Percentiles rank a stretch among this genome's conserved stretches.
phyloP scores from a whole-genome alignment of 2,113 vertebrate species.

The Cygnus atratus region DNA sequence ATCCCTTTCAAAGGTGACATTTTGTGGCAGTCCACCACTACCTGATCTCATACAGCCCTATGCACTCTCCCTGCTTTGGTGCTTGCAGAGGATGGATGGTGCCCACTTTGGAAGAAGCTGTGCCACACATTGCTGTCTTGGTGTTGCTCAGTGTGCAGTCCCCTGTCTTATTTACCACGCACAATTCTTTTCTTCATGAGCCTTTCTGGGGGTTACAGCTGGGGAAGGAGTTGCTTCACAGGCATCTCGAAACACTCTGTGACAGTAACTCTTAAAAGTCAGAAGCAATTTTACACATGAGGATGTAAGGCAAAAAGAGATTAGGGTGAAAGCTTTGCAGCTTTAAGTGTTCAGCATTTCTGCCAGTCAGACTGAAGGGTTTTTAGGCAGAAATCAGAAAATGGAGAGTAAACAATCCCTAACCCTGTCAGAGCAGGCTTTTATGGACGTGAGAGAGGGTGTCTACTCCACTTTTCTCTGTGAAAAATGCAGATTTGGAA shows the following conservation, averaged over 20 bases:
- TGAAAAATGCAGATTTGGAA: neutral
- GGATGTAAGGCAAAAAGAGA: neutral
- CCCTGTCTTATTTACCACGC: accelerated
- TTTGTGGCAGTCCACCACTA: accelerated
- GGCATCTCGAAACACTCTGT: neutral
- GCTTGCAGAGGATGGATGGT: accelerated
- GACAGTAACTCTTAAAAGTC: neutral
- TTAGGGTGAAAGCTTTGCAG: neutral
- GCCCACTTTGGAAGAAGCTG: neutral
- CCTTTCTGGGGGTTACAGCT: accelerated
- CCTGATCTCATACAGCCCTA: neutral
- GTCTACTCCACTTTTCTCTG: neutral
- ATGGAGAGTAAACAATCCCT: neutral
- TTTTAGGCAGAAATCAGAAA: neutral
- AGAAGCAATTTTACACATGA: neutral
- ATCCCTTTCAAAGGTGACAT: neutral
- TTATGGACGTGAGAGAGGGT: neutral
- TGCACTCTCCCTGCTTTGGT: neutral
- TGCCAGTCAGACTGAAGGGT: neutral
- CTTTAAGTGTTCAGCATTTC: neutral
- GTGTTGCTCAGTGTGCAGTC: accelerated
- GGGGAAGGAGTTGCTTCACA: neutral
- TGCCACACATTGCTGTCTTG: accelerated
- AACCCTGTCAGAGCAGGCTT: neutral
- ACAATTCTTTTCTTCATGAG: neutral